Percentiles rank a stretch among this genome's conserved stretches.
Evolutionary conservation across 1,140 invertebrate genomes (phyloP).

Genomic region (Drosophila parvula): DNA sequence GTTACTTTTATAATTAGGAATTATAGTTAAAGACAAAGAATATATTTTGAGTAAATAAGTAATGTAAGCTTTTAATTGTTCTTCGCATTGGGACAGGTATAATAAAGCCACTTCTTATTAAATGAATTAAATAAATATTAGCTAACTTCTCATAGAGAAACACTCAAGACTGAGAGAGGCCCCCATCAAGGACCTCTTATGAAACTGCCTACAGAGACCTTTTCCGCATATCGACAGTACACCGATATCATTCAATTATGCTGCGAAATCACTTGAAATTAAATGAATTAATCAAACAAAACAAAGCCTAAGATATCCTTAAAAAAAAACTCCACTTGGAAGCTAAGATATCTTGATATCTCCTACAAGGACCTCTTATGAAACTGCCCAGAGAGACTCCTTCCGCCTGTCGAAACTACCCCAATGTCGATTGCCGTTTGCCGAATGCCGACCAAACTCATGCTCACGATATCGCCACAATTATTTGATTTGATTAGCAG

Average conservation of each 20-base stretch:
- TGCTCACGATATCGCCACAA: constrained; percentile 3
- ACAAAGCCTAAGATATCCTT: no score
- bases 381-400: background rate
- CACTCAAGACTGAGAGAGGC: background rate
- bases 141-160: background rate
- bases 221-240: constrained; percentile 1
- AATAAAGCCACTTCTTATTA: background rate
- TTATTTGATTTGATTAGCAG: constrained; percentile 28
- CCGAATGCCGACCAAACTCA: background rate
- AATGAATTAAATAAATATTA: background rate
- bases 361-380: background rate
- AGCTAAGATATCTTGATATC: background rate
- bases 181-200: background rate
- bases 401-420: constrained; percentile 37
- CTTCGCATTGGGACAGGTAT: background rate
- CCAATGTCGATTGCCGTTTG: constrained; percentile 27
- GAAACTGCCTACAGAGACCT: no score
- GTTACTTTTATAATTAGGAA: background rate
- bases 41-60: background rate
- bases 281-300: background rate
- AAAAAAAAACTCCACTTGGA: background rate
- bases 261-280: background rate
- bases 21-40: no score
- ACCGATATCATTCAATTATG: background rate
- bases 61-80: background rate